phyloP scores from a whole-genome alignment of 2,888 invertebrate species.

The Drosophila picticornis region DNA sequence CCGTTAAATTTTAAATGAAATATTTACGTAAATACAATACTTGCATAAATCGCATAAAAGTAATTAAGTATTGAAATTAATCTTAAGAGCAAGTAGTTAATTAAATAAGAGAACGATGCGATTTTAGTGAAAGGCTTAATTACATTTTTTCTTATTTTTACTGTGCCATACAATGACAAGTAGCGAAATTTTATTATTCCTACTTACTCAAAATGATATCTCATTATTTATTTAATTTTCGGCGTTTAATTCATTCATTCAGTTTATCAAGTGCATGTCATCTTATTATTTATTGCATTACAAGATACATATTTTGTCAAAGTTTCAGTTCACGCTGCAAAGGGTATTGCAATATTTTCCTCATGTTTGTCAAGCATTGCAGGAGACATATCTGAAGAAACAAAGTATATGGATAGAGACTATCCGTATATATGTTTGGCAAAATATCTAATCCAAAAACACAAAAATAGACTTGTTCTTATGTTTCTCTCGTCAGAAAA shows the following conservation, averaged over 20 bases:
- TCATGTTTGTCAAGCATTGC: not conserved
- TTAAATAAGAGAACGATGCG: rapidly evolving
- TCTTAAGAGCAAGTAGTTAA: not conserved
- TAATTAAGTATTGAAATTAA: not conserved
- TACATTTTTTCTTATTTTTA: not conserved
- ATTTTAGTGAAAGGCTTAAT: not conserved
- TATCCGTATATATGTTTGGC: not conserved
- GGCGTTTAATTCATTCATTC: slow-evolving; percentile 19
- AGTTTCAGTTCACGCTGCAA: not conserved
- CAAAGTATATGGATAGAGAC: not conserved
- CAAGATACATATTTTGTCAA: slow-evolving; percentile 24
- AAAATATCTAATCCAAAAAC: not conserved
- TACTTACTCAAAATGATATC: slow-evolving; percentile 14
- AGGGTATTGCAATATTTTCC: not conserved
- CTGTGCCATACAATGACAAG: not conserved
- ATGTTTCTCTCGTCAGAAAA: not conserved
- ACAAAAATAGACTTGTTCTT: not conserved
- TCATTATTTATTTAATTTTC: slow-evolving; percentile 40
- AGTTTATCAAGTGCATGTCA: slow-evolving; percentile 32
- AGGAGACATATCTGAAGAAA: not conserved
- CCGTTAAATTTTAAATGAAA: not conserved
- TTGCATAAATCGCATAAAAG: rapidly evolving
- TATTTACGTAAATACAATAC: not conserved
- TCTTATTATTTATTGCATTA: slow-evolving; percentile 53
- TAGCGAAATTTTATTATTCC: not conserved